Percentiles rank a stretch among this genome's conserved stretches.
Conservation (phyloP, 1,140 invertebrate species). For the Drosophila teissieri region DNA sequence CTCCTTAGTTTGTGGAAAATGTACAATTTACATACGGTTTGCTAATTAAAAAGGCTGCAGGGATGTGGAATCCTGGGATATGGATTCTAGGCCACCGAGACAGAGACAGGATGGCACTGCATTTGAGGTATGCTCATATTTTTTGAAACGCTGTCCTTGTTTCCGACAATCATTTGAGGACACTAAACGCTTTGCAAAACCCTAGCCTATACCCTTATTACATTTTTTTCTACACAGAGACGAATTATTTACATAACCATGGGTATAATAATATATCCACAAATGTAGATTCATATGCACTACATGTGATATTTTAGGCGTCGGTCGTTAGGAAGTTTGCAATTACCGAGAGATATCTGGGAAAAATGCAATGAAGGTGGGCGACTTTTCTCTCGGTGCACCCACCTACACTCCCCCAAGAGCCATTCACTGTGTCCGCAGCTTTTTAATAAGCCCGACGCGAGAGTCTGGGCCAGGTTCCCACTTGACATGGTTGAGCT, state of each 20-base stretch:
- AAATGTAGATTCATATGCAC: too few species aligned
- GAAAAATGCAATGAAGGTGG: neutral
- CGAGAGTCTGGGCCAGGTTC: slow-evolving; percentile 42
- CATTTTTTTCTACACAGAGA: neutral
- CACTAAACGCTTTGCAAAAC: slow-evolving; percentile 53
- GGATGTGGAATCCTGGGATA: neutral
- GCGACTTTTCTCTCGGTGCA: neutral
- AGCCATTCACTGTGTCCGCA: slow-evolving; percentile 16
- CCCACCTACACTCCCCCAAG: neutral
- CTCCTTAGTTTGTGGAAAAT: slow-evolving; percentile 1
- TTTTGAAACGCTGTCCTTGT: slow-evolving; percentile 24
- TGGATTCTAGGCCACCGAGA: slow-evolving; percentile 1
- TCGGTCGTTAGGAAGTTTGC: too few species aligned
- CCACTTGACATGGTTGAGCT: slow-evolving; percentile 66
- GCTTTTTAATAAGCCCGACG: slow-evolving; percentile 67
- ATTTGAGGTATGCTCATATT: slow-evolving; percentile 14
- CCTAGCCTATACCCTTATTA: neutral
- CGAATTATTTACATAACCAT: neutral
- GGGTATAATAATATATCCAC: too few species aligned
- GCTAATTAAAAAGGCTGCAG: slow-evolving; percentile 46
- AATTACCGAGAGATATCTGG: too few species aligned
- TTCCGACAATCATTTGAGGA: slow-evolving; percentile 45
- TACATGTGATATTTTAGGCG: too few species aligned
- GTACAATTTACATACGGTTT: slow-evolving; percentile 30
- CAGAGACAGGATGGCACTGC: neutral